Conservation (phyloP, 2,888 invertebrate species). For the Dione vanillae region DNA sequence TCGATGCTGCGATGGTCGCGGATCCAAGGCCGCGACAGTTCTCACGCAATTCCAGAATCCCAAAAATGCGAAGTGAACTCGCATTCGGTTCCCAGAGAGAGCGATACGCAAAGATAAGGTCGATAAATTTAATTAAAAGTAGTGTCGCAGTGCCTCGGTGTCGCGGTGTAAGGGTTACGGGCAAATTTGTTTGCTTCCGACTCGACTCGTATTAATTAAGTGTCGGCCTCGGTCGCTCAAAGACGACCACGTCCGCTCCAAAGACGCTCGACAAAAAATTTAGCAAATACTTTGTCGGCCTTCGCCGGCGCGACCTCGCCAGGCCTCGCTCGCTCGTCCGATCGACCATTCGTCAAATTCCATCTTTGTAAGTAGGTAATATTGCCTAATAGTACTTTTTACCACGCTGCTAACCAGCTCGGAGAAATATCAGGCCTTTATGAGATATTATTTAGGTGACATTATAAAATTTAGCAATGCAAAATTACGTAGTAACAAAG, state of each 20-base stretch:
- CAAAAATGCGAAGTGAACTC: conserved; percentile 65
- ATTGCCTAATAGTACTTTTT: conserved; percentile 29
- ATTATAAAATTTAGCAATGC: no score
- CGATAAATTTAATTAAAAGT: conserved; percentile 81
- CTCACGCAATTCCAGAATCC: conserved; percentile 69
- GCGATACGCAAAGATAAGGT: conserved; percentile 68
- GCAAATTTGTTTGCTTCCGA: conserved; percentile 74
- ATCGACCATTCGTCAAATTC: conserved; percentile 20
- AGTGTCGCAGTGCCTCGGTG: conserved; percentile 60
- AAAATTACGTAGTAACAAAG: no score
- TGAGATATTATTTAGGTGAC: no score
- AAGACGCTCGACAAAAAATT: conserved; percentile 47
- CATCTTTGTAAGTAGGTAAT: conserved; percentile 22
- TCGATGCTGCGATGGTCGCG: conserved; percentile 48
- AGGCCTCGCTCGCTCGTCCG: background rate
- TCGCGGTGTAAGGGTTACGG: conserved; percentile 54
- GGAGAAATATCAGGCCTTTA: conserved; percentile 1
- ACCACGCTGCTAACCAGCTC: conserved; percentile 1
- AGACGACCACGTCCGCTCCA: conserved; percentile 49
- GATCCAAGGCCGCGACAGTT: conserved; percentile 52
- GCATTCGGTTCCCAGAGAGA: conserved; percentile 71
- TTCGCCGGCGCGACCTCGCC: conserved; percentile 15
- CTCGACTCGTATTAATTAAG: conserved; percentile 69
- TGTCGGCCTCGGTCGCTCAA: conserved; percentile 56
- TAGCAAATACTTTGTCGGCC: conserved; percentile 44